These are phyloP conservation scores for Clarias fuscus DNA, from an alignment of 2,797 vertebrate genomes.

Conservation along the genomic window DNA sequence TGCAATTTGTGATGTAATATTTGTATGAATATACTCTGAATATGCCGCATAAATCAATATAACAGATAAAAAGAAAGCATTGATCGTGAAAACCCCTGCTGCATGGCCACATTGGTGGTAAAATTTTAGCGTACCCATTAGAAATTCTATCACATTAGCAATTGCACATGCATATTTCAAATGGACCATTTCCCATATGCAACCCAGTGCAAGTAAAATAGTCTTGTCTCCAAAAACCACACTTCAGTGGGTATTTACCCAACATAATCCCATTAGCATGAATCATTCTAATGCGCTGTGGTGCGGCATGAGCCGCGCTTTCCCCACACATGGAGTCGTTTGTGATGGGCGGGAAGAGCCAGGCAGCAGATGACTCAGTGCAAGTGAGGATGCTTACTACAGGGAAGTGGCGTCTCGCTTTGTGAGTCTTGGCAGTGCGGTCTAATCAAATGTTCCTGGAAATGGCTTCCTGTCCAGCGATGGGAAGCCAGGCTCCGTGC, in stretches of 20 bases:
- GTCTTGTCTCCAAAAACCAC: conserved; percentile 49
- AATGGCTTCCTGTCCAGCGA: conserved; percentile 56
- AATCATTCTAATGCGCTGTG: conserved; percentile 51
- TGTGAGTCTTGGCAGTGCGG: conserved; percentile 56
- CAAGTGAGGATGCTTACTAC: conserved; percentile 49
- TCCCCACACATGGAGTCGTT: conserved; percentile 26
- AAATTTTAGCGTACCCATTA: conserved; percentile 14
- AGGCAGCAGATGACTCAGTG: conserved; percentile 41
- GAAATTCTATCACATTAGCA: conserved; percentile 24
- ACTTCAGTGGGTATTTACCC: conserved; percentile 40
- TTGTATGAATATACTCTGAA: not conserved
- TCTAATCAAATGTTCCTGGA: conserved; percentile 62
- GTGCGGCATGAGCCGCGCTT: conserved; percentile 22
- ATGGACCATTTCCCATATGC: conserved; percentile 42
- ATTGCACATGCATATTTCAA: conserved; percentile 43
- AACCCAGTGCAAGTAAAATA: conserved; percentile 47
- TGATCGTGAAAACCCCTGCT: not conserved
- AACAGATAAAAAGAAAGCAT: not conserved
- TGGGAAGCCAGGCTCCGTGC: conserved; percentile 46
- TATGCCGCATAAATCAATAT: not conserved
- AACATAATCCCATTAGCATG: conserved; percentile 49
- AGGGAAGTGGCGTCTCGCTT: conserved; percentile 52
- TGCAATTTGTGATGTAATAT: not conserved
- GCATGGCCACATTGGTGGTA: conserved; percentile 9
- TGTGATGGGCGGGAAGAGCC: conserved; percentile 29